These are phyloP conservation scores for Caenorhabditis imperialis DNA, from an alignment of 2,888 invertebrate genomes.

Conservation along the genomic window DNA sequence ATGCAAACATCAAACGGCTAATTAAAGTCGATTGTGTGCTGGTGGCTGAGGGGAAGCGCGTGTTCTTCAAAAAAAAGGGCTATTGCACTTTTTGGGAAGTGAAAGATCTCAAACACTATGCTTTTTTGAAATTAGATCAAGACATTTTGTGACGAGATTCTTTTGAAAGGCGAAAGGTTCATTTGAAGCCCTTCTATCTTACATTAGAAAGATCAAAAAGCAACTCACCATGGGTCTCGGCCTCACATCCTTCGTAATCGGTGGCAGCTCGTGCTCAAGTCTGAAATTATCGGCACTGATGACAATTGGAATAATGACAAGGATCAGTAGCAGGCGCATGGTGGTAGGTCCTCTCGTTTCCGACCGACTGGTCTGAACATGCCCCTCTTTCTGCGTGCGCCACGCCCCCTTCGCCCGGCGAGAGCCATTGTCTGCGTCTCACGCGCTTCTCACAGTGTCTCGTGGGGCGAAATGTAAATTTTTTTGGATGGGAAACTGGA, in stretches of 20 bases:
- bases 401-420: slow-evolving; percentile 35
- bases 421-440: slow-evolving; percentile 31
- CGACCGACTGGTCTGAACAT: slow-evolving; percentile 46
- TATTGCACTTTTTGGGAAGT: neutral
- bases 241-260: slow-evolving; percentile 51
- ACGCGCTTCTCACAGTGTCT: slow-evolving; percentile 14
- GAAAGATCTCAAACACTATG: neutral
- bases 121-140: neutral
- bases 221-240: slow-evolving; percentile 54
- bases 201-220: too few species aligned
- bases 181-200: too few species aligned
- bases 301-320: slow-evolving; percentile 12
- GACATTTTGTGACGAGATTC: neutral
- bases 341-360: slow-evolving; percentile 32
- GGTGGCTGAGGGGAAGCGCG: neutral
- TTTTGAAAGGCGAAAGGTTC: too few species aligned
- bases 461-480: slow-evolving; percentile 43
- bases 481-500: slow-evolving; percentile 2
- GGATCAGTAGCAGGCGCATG: slow-evolving; percentile 46
- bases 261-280: slow-evolving; percentile 29
- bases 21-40: slow-evolving; percentile 12
- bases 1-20: slow-evolving; percentile 36
- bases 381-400: slow-evolving; percentile 36
- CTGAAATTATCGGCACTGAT: slow-evolving; percentile 31
- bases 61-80: neutral